These are phyloP conservation scores for Aotus griseimembra DNA, from an alignment of 2,797 vertebrate species.

Conservation along the genomic window DNA sequence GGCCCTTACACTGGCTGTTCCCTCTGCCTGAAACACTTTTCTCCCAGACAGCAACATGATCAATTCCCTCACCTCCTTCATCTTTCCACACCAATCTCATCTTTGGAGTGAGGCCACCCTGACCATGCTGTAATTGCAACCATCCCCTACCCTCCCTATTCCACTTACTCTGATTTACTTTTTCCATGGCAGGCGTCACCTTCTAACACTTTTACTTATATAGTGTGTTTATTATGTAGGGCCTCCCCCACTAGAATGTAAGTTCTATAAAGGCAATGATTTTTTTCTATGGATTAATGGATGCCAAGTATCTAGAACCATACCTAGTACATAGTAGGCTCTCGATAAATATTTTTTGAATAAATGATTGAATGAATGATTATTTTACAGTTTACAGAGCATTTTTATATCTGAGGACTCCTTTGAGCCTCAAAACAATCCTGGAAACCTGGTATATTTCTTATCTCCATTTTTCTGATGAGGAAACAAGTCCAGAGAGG, in stretches of 20 bases:
- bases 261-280: background rate
- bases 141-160: background rate
- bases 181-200: background rate
- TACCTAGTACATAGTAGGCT: background rate
- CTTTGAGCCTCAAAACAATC: background rate
- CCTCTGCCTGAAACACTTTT: background rate
- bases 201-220: background rate
- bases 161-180: background rate
- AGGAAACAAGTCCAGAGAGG: background rate
- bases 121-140: background rate
- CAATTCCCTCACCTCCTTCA: background rate
- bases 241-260: background rate
- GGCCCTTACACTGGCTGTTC: background rate
- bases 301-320: background rate
- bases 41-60: background rate
- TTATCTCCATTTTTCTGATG: background rate
- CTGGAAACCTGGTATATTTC: background rate
- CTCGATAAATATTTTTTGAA: background rate
- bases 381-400: background rate
- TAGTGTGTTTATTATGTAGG: background rate
- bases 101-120: background rate
- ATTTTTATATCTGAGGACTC: background rate
- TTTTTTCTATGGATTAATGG: background rate
- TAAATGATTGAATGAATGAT: background rate
- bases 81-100: background rate